These are phyloP conservation scores for Acanthaster planci DNA, from an alignment of 35 echinoderm and acorn worm genomes.

Conservation along the genomic window DNA sequence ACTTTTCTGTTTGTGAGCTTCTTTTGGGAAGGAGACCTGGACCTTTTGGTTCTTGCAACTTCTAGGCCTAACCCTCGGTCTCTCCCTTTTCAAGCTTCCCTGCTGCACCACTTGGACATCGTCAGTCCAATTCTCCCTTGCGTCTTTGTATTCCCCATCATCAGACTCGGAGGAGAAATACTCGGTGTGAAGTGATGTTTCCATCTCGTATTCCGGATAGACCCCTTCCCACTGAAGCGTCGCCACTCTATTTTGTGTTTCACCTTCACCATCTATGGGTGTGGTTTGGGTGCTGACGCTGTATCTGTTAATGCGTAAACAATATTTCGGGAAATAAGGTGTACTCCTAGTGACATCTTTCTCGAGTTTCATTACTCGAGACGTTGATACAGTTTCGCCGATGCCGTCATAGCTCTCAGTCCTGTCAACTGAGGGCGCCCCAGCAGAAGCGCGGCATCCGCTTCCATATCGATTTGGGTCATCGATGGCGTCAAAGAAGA, in stretches of 20 bases:
- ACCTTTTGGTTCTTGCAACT: neutral
- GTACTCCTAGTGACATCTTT: neutral
- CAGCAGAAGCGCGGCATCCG: neutral
- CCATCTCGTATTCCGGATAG: no score
- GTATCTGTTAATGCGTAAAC: neutral
- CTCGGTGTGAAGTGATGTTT: neutral
- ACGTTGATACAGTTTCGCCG: neutral
- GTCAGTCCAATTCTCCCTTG: neutral
- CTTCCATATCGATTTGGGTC: neutral
- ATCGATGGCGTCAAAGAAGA: neutral
- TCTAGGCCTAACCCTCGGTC: neutral
- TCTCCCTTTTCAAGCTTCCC: neutral
- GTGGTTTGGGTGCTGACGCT: neutral
- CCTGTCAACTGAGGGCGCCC: constrained; percentile 2
- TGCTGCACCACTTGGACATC: neutral
- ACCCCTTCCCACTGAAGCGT: neutral
- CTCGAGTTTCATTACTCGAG: neutral
- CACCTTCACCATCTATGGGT: neutral
- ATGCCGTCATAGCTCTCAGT: neutral
- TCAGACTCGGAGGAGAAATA: no score
- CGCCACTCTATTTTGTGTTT: neutral
- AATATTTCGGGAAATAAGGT: neutral
- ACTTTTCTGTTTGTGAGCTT: neutral
- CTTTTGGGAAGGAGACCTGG: neutral
- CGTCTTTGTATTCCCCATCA: constrained; percentile 9